Conservation (phyloP, 2,888 invertebrate species). For the Orchestes rusci region DNA sequence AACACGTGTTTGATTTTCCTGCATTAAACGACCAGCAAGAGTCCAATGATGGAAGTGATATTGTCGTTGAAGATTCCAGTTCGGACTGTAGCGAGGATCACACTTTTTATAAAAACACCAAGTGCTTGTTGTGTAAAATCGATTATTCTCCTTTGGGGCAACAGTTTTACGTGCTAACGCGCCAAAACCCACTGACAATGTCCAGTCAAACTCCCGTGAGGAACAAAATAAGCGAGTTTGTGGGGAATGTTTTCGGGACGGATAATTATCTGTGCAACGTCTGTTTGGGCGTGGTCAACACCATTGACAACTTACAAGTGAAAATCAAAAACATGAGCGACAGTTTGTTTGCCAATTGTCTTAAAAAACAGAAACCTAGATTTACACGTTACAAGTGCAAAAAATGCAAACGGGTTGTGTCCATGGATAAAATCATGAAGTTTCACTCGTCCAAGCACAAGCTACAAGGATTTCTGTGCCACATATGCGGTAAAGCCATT, state of each 20-base stretch:
- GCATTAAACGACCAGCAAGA: constrained; percentile 34
- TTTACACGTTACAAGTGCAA: constrained; percentile 34
- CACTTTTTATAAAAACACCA: constrained; percentile 28
- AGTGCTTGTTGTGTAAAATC: constrained; percentile 40
- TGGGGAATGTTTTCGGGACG: constrained; percentile 28
- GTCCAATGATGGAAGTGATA: constrained; percentile 42
- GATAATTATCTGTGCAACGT: constrained; percentile 39
- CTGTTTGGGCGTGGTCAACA: constrained; percentile 42
- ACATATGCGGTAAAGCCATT: constrained; percentile 35
- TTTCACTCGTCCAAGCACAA: constrained; percentile 36
- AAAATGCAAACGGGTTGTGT: constrained; percentile 36
- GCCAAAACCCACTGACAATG: constrained; percentile 40
- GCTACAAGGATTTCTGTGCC: constrained; percentile 36
- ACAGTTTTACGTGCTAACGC: constrained; percentile 40
- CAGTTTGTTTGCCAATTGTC: too few relatives aligned
- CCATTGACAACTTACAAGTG: constrained; percentile 41
- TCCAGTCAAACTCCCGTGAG: constrained; percentile 40
- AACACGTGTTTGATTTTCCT: too few relatives aligned
- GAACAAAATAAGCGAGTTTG: constrained; percentile 33
- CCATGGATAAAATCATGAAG: constrained; percentile 32
- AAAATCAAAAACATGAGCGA: constrained; percentile 32
- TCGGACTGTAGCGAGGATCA: constrained; percentile 35
- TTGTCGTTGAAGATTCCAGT: constrained; percentile 41
- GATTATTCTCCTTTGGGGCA: constrained; percentile 36
- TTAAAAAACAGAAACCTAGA: constrained; percentile 13